A percentile compares a stretch with the other conserved stretches of the same genome.
These are phyloP conservation scores for Drosophila siamana DNA, from an alignment of 2,888 invertebrate genomes.

Conservation along the genomic window DNA sequence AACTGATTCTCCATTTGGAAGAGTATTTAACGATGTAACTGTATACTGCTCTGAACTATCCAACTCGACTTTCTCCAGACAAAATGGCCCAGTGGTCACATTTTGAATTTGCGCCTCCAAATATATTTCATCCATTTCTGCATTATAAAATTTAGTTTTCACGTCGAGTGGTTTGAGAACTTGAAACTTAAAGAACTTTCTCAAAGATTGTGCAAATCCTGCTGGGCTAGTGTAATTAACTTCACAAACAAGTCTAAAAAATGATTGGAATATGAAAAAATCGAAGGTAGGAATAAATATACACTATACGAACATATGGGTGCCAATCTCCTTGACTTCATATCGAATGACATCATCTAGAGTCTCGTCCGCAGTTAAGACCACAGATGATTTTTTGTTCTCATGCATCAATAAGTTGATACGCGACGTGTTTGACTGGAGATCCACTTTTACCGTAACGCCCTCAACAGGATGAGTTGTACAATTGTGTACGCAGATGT, in stretches of 20 bases:
- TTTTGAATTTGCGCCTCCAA: constrained; percentile 94
- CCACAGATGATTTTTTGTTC: constrained; percentile 87
- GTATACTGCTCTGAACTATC: constrained; percentile 96
- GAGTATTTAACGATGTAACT: constrained; percentile 90
- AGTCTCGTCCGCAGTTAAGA: constrained; percentile 91
- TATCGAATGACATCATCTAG: constrained; percentile 98
- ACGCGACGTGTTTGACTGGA: constrained; percentile 96
- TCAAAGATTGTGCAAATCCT: constrained; percentile 92
- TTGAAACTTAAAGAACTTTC: constrained; percentile 99
- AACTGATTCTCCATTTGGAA: constrained; percentile 89
- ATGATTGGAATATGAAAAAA: not conserved
- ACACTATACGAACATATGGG: constrained; percentile 92
- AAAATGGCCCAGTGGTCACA: constrained; percentile 96
- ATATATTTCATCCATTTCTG: constrained; percentile 92
- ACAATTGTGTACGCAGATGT: constrained; percentile 98
- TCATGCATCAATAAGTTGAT: constrained; percentile 92
- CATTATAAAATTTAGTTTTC: constrained; percentile 99
- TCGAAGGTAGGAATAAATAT: not conserved
- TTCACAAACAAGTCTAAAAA: constrained; percentile 94
- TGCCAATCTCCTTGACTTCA: constrained; percentile 99
- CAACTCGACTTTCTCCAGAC: constrained; percentile 96
- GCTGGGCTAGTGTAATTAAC: constrained; percentile 94
- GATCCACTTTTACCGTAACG: constrained; percentile 90
- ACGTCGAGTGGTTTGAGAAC: constrained; percentile 99
- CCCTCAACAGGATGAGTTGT: constrained; percentile 90